phyloP scores from a whole-genome alignment of 2,113 vertebrate genomes.

The Petromus typicus region DNA sequence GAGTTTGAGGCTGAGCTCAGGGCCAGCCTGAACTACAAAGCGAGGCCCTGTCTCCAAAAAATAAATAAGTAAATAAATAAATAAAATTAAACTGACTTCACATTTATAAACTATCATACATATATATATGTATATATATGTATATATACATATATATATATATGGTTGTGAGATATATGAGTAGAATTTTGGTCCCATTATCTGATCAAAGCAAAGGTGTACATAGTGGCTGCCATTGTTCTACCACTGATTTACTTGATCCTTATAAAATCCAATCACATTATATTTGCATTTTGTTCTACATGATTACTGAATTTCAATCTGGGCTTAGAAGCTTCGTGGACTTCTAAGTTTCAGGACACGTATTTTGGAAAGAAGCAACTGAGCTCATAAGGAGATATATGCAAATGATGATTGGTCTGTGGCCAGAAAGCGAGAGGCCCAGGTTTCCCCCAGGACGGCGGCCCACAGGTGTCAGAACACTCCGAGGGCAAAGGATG shows the following conservation, averaged over 20 bases:
- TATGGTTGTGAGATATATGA: background rate
- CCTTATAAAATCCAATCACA: background rate
- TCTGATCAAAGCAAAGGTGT: background rate
- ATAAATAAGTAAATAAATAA: too few species aligned
- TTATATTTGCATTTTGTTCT: background rate
- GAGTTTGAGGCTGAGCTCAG: too few species aligned
- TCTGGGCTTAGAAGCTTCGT: background rate
- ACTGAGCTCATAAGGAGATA: background rate
- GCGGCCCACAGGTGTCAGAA: background rate
- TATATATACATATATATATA: background rate
- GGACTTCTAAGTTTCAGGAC: background rate
- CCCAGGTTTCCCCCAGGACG: background rate
- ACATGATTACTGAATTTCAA: background rate
- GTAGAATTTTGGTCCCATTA: background rate
- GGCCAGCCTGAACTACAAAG: too few species aligned
- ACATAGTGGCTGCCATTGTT: background rate
- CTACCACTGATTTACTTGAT: background rate
- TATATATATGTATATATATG: background rate
- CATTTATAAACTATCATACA: too few species aligned
- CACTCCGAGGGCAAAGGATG: fast-evolving
- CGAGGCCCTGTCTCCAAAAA: too few species aligned
- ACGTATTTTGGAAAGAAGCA: background rate
- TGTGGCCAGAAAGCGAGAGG: background rate
- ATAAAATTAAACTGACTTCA: background rate
- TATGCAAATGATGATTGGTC: background rate